A percentile compares a stretch with the other conserved stretches of the same genome.
phyloP scores from a whole-genome alignment of 2,888 invertebrate genomes.

The Drosophila anceps region DNA sequence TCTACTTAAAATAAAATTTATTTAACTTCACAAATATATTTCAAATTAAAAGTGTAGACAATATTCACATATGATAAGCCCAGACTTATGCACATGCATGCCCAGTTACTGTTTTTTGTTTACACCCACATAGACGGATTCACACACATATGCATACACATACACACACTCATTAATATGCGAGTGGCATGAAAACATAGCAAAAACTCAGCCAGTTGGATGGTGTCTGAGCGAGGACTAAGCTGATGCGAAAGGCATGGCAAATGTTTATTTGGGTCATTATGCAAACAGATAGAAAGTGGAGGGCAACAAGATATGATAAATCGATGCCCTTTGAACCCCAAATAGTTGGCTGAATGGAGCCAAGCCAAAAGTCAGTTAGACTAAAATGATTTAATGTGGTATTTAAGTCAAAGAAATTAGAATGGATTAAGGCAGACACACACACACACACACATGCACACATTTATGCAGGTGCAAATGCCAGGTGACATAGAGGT shows the following conservation, averaged over 20 bases:
- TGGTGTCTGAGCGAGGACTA: conserved; percentile 5
- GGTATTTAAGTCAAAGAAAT: conserved; percentile 41
- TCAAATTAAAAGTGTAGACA: background rate
- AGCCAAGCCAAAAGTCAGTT: conserved; percentile 37
- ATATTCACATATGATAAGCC: background rate
- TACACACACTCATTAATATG: conserved; percentile 56
- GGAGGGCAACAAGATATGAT: conserved; percentile 57
- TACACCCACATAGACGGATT: conserved; percentile 1
- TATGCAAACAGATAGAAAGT: conserved; percentile 47
- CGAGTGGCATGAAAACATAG: conserved; percentile 37
- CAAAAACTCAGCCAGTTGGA: conserved; percentile 21
- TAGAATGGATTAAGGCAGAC: conserved; percentile 38
- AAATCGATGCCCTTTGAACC: conserved; percentile 60
- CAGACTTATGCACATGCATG: background rate
- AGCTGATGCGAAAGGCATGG: conserved; percentile 14
- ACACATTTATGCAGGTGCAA: conserved; percentile 16
- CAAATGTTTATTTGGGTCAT: conserved; percentile 67
- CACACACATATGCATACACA: background rate
- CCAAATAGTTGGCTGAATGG: conserved; percentile 46
- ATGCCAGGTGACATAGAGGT: background rate
- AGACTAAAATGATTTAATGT: conserved; percentile 41
- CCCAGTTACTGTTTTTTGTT: background rate
- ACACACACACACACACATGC: background rate
- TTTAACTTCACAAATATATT: background rate
- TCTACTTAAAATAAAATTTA: background rate